A percentile compares a stretch with the other conserved stretches of the same genome.
phyloP scores from a whole-genome alignment of 2,113 vertebrate genomes.

The Paramisgurnus dabryanus region DNA sequence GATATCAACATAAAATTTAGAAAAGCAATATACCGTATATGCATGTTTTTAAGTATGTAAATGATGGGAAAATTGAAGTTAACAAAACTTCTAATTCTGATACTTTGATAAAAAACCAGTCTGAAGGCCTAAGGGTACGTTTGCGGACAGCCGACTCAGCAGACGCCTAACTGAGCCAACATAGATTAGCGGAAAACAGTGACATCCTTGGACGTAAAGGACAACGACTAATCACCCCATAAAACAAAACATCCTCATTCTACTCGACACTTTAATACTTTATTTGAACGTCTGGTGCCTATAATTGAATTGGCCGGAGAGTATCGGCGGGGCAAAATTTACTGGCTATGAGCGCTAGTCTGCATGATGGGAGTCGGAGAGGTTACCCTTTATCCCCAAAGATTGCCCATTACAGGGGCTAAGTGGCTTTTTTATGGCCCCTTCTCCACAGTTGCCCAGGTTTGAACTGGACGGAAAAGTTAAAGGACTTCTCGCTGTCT shows the following conservation, averaged over 20 bases:
- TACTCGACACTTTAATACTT: slow-evolving; percentile 56
- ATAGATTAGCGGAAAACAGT: slow-evolving; percentile 51
- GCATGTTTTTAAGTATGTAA: background rate
- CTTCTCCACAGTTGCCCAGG: slow-evolving; percentile 34
- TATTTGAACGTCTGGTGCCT: slow-evolving; percentile 51
- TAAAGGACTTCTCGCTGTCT: slow-evolving; percentile 32
- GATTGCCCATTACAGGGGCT: slow-evolving; percentile 55
- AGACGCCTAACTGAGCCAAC: slow-evolving; percentile 39
- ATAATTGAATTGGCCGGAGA: slow-evolving; percentile 51
- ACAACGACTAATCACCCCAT: slow-evolving; percentile 54
- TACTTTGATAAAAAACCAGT: background rate
- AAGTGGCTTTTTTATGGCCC: slow-evolving; percentile 57
- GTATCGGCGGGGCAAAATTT: slow-evolving; percentile 52
- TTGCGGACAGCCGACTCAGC: slow-evolving; percentile 25
- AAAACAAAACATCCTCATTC: slow-evolving; percentile 55
- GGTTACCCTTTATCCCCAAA: slow-evolving; percentile 56
- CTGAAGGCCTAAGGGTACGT: background rate
- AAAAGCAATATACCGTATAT: no score
- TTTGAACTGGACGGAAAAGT: slow-evolving; percentile 44
- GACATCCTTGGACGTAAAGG: slow-evolving; percentile 51
- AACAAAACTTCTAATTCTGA: background rate
- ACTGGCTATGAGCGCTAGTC: slow-evolving; percentile 48
- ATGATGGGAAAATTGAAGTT: no score
- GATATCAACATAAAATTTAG: background rate
- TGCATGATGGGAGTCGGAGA: slow-evolving; percentile 43